These are phyloP conservation scores for Tachysurus vachellii DNA, from an alignment of 2,113 vertebrate species.

Conservation along the genomic window DNA sequence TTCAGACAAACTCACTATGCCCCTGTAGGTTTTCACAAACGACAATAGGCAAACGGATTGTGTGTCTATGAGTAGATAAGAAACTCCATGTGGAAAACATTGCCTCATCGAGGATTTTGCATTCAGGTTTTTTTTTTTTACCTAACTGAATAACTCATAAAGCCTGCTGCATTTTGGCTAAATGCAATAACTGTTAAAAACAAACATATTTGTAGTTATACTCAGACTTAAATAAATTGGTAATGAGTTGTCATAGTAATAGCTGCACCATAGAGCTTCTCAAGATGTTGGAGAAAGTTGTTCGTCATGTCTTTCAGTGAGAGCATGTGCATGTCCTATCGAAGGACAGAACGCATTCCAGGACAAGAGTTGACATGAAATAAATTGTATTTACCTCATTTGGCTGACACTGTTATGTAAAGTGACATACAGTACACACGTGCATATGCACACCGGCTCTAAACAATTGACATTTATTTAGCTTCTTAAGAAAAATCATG, in stretches of 20 bases:
- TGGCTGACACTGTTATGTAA: background rate
- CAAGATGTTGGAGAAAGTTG: background rate
- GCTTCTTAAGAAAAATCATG: background rate
- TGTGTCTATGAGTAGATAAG: background rate
- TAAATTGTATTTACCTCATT: background rate
- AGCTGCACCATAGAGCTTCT: background rate
- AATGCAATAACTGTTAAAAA: background rate
- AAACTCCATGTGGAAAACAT: background rate
- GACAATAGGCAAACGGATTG: background rate
- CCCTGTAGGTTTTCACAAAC: background rate
- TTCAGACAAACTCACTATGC: background rate
- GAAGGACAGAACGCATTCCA: too few species aligned
- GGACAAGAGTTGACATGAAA: background rate
- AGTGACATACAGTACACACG: background rate
- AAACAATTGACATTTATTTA: background rate
- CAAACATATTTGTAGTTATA: background rate
- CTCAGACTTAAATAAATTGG: background rate
- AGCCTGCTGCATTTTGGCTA: background rate
- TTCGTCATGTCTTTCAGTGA: background rate
- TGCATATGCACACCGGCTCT: background rate
- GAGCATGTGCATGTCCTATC: background rate
- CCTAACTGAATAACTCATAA: background rate
- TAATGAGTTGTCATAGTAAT: background rate
- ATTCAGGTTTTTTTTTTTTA: background rate
- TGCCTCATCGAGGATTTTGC: background rate